Evolutionary conservation across 2,797 vertebrate genomes (phyloP).

Genomic region (Pampus argenteus): DNA sequence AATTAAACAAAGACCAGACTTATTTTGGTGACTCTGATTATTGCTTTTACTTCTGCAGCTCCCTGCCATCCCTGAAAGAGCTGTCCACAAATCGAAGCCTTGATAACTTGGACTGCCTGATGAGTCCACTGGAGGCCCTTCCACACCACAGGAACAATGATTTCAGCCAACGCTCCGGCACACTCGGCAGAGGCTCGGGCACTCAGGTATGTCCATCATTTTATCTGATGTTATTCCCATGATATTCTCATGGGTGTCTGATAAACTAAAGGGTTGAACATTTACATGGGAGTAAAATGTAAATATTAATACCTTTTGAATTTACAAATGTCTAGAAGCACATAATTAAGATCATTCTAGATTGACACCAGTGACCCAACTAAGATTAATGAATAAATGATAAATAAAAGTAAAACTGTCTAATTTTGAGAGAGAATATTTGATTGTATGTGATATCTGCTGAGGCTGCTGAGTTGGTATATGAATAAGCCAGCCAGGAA

Average conservation of each 20-base stretch:
- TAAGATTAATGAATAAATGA: slow-evolving; percentile 4
- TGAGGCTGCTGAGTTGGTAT: slow-evolving; percentile 37
- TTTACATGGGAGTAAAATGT: neutral
- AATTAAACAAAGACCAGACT: slow-evolving; percentile 55
- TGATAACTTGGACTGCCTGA: slow-evolving; percentile 94
- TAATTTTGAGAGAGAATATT: slow-evolving; percentile 42
- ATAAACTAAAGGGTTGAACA: neutral
- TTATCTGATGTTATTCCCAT: slow-evolving; percentile 21
- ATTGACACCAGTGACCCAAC: neutral
- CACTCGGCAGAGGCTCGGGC: slow-evolving; percentile 76
- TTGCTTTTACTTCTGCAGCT: slow-evolving; percentile 68
- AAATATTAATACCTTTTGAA: neutral
- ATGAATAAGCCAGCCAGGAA: slow-evolving; percentile 34
- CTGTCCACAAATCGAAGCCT: slow-evolving; percentile 91
- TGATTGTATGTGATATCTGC: slow-evolving; percentile 34
- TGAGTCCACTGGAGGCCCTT: slow-evolving; percentile 89
- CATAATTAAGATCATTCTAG: slow-evolving; percentile 6
- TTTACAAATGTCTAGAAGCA: neutral
- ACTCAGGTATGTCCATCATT: slow-evolving; percentile 85
- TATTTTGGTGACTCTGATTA: slow-evolving; percentile 52
- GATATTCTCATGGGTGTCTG: neutral
- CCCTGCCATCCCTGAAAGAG: slow-evolving; percentile 85
- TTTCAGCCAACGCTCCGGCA: slow-evolving; percentile 89
- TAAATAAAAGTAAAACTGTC: no score
- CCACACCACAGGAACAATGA: slow-evolving; percentile 91